Base-by-base conservation (phyloP, 2,888 invertebrate genomes). In the Lampropteryx suffumata region DNA sequence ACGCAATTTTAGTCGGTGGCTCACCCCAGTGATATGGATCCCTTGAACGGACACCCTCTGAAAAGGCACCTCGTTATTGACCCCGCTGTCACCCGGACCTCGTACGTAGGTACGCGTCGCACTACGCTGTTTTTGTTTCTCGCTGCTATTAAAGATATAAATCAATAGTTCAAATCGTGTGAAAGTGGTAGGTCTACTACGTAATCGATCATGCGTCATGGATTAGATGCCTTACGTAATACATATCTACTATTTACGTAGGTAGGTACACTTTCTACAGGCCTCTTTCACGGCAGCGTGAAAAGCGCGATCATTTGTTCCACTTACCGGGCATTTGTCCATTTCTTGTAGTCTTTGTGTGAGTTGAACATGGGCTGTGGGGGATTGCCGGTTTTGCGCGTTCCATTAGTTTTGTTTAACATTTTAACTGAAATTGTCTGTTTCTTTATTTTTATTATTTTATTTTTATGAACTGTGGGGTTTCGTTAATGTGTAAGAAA, bases 1-100 rank as follows among this genome's bases (percentile, higher is more conserved):
- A 3, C 5, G 2, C 3, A 21, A 21, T 3, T 21, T 2, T 21
- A 3, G 2, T 21, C 5, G 21, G 5, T 21, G 7, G 7, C 67
- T 58, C 79, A 99, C 98, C 83, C 98, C 98, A 61, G 96, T 96
- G 35, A 96, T 95, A 73, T 98, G 98, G 72, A 98, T 98, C 0
- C 98, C 99, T 53, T 95, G 95, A 69, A 98, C 95, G 42, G 96
- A 97, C 32, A 98, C 97, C 55, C 98, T 91, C 82, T 98, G 98
- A 78, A 96, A 98, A 7, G 95, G 95, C 42, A 95, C 94, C 56
- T 94, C 92, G 65, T 41, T 56, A 8, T 10, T 26, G 7, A 26
- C 39, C 13, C 51, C 53, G 94, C 94, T 79, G 50, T 67, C 69
- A 0, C 61, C 67, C 1, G 67, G 69, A 0, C 55, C 54, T 8